Base-by-base conservation (phyloP, 1,140 invertebrate genomes). In the Polyergus mexicanus region DNA sequence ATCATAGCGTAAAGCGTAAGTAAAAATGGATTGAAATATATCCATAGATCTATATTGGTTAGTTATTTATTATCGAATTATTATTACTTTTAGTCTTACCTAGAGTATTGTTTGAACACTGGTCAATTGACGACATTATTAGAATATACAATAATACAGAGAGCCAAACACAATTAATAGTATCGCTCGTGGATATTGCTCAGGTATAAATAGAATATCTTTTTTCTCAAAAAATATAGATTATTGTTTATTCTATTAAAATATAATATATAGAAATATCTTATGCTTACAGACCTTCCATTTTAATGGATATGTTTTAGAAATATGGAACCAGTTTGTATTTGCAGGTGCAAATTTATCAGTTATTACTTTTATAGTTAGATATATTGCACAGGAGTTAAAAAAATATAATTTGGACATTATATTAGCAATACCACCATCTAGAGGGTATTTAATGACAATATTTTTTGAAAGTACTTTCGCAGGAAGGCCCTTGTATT, bases 291-390 rank as follows among this genome's bases (percentile, higher is more conserved):
- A 97, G 96, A 93, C 94, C 72, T 95, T 96, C 72, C 93, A 97
- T 86, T 98, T 99, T 95, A 96, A 98, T 95, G 98, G 98, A 2
- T 96, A 98, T 77, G 97, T 98, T 4, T 92, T 99, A 54, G 98
- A 99, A 95, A 96, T 99, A 65, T 98, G 98, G 97, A 97, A 97
- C 60, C 98, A 98, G 91, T 96, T 99, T 90, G 96, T 93, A 63
- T 92, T 97, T 78, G 96, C 96, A 22, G 96, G 96, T 84, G 96
- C 97, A 41, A 96, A 97, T 91, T 94, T 96, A 92, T 96, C 97
- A 80, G 95, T 96, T 54, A 95, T 97, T 32, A 94, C 97, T 19
- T 95, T 96, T 69, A 93, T 97, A 85, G 95, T 98, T 28, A 96
- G 96, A 88, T 92, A 95, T 68, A 96, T 97, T 93, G 96, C 94